Conservation (phyloP, 1,140 invertebrate genomes). For the Magallana ariakensis region DNA sequence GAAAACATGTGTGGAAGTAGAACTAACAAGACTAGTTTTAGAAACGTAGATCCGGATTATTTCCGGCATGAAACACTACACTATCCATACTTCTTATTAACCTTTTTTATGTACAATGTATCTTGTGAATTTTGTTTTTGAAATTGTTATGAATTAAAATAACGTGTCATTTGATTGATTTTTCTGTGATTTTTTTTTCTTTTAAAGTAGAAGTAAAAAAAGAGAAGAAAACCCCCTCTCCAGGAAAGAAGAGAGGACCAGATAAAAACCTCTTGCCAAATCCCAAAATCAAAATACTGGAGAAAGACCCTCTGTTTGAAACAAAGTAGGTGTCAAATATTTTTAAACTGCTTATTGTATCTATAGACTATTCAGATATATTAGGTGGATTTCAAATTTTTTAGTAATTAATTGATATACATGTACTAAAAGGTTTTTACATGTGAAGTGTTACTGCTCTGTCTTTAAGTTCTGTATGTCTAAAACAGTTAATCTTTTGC, state of each 20-base stretch:
- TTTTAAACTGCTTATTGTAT: not conserved
- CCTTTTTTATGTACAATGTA: too few relatives aligned
- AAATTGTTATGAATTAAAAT: too few relatives aligned
- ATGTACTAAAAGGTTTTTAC: not conserved
- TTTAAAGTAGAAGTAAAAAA: constrained; percentile 40
- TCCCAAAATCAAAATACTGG: constrained; percentile 76
- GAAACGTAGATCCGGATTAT: too few relatives aligned
- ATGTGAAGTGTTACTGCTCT: not conserved
- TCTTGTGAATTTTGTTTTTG: too few relatives aligned
- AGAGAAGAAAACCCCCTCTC: constrained; percentile 49
- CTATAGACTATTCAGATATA: not conserved
- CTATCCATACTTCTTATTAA: too few relatives aligned
- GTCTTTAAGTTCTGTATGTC: not conserved
- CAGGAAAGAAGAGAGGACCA: constrained; percentile 63
- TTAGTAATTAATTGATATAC: not conserved
- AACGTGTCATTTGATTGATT: too few relatives aligned
- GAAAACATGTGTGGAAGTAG: too few relatives aligned
- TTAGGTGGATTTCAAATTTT: not conserved
- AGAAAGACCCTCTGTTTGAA: constrained; percentile 81
- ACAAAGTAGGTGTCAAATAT: constrained; percentile 66
- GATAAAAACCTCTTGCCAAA: constrained; percentile 72
- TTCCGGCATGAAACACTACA: too few relatives aligned
- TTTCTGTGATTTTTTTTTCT: too few relatives aligned
- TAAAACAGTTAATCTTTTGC: too few relatives aligned
- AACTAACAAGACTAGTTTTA: too few relatives aligned